These are phyloP conservation scores for Sisyra terminalis DNA, from an alignment of 2,888 invertebrate species.

Conservation along the genomic window DNA sequence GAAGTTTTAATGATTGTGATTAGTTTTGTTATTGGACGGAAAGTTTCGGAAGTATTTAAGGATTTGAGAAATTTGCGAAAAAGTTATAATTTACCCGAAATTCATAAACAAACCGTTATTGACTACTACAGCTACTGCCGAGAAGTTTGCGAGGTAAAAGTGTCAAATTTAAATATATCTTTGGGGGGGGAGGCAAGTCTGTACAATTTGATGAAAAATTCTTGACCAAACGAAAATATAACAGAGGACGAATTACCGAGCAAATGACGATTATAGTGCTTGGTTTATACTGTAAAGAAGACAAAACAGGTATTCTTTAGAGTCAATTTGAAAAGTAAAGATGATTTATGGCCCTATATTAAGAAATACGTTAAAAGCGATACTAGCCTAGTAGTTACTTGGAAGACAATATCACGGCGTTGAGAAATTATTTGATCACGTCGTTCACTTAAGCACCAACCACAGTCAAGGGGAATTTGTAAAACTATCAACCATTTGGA, in stretches of 20 bases:
- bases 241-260: conserved; percentile 9
- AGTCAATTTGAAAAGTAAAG: conserved; percentile 9
- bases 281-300: conserved; percentile 12
- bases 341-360: conserved; percentile 12
- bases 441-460: conserved; percentile 11
- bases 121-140: conserved; percentile 12
- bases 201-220: conserved; percentile 12
- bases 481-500: conserved; percentile 12
- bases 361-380: conserved; percentile 9
- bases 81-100: too few relatives aligned
- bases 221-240: conserved; percentile 11
- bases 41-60: background rate
- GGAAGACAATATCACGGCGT: conserved; percentile 10
- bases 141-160: conserved; percentile 10
- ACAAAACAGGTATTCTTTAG: conserved; percentile 10
- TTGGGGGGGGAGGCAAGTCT: conserved; percentile 11
- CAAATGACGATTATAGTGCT: conserved; percentile 11
- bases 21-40: background rate
- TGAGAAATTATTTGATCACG: background rate
- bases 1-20: conserved; percentile 6
- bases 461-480: conserved; percentile 11
- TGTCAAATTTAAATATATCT: conserved; percentile 9
- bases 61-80: conserved; percentile 6
- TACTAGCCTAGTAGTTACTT: conserved; percentile 10
- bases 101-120: conserved; percentile 9